phyloP scores from a whole-genome alignment of 92 coral and sea anemone species.

The Zoanthus gigantus region DNA sequence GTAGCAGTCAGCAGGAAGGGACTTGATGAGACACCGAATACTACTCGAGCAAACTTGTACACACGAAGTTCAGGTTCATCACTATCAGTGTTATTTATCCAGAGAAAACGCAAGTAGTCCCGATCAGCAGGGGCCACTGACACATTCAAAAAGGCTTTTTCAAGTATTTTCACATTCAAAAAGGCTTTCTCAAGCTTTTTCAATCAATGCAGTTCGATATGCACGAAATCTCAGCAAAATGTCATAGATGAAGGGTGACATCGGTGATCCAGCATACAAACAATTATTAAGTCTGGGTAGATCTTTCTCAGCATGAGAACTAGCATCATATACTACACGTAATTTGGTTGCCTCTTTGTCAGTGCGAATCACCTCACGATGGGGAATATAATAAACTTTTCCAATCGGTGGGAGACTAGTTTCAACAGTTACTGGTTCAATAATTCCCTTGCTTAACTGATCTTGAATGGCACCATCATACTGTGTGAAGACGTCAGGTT shows the following conservation, averaged over 20 bases:
- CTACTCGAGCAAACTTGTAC: neutral
- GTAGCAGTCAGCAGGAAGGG: conserved; percentile 52
- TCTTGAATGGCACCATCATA: conserved; percentile 35
- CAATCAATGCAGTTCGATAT: neutral
- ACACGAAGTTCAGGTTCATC: conserved; percentile 7
- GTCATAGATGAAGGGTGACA: conserved; percentile 1
- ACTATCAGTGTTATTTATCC: neutral
- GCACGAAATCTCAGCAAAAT: neutral
- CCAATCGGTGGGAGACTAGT: neutral
- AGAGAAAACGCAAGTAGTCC: neutral
- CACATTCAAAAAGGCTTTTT: neutral
- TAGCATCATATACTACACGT: conserved; percentile 13
- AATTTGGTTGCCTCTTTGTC: neutral
- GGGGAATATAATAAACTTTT: conserved; percentile 29
- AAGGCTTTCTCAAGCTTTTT: neutral
- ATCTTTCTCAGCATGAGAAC: neutral
- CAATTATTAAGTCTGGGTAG: neutral
- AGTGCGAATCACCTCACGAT: neutral
- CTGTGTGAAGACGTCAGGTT: conserved; percentile 25
- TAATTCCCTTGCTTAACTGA: neutral
- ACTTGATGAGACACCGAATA: conserved; percentile 10
- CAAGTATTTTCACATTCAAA: too few relatives aligned
- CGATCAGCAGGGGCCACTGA: neutral
- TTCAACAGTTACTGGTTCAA: neutral
- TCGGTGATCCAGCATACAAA: conserved; percentile 1